Evolutionary conservation across 2,888 invertebrate genomes (phyloP).

Genomic region (Coelogynopora nodosa): DNA sequence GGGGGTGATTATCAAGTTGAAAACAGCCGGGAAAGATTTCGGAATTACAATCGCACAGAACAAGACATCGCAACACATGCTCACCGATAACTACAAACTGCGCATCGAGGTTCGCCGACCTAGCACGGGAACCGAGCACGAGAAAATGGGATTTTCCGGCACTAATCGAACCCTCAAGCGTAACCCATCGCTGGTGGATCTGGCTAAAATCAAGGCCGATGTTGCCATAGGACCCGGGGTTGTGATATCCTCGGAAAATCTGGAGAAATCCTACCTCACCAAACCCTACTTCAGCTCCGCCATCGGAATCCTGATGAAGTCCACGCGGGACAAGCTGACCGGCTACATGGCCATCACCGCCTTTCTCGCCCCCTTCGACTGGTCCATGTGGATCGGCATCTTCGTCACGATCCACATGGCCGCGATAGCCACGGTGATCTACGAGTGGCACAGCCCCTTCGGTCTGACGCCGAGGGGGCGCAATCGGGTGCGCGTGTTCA

Average conservation of each 20-base stretch:
- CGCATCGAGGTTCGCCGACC: background rate
- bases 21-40: background rate
- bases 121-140: background rate
- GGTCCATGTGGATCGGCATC: slow-evolving; percentile 47
- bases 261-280: slow-evolving; percentile 33
- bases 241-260: slow-evolving; percentile 32
- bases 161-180: slow-evolving; percentile 15
- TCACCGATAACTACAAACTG: background rate
- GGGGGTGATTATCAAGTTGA: background rate
- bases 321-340: slow-evolving; percentile 12
- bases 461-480: slow-evolving; percentile 47
- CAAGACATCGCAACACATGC: background rate
- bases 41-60: background rate
- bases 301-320: slow-evolving; percentile 37
- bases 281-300: slow-evolving; percentile 36
- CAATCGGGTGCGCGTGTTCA: slow-evolving; percentile 45
- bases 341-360: slow-evolving; percentile 38
- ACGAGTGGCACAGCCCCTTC: slow-evolving; percentile 48
- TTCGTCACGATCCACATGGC: slow-evolving; percentile 45
- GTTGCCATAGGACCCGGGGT: slow-evolving; percentile 32
- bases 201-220: slow-evolving; percentile 19
- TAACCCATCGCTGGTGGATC: slow-evolving; percentile 17
- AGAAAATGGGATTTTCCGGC: background rate
- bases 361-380: slow-evolving; percentile 46
- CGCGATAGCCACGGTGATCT: slow-evolving; percentile 45